Evolutionary conservation across 1,140 invertebrate genomes (phyloP).

Genomic region (Melanaphis sacchari): DNA sequence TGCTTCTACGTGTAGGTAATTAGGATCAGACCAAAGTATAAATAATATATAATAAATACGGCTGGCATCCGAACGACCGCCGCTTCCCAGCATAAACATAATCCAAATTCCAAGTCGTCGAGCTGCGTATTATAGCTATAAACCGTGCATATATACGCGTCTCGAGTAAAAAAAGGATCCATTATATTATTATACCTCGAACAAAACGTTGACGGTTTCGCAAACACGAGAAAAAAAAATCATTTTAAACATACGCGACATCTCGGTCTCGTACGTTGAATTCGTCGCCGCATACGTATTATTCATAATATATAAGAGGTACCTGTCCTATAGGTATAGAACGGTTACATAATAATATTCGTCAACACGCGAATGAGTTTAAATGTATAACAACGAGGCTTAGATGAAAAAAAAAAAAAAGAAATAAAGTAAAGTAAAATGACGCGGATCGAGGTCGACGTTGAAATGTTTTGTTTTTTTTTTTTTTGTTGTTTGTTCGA

Average conservation of each 20-base stretch:
- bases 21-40: neutral
- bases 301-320: neutral
- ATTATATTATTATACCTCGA: neutral
- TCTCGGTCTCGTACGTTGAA: neutral
- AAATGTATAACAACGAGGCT: neutral
- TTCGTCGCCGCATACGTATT: neutral
- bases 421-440: neutral
- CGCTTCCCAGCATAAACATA: neutral
- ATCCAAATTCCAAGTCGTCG: slow-evolving; percentile 22
- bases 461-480: neutral
- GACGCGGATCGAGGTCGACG: slow-evolving; percentile 10
- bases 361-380: slow-evolving; percentile 14
- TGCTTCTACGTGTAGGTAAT: neutral
- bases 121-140: neutral
- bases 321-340: neutral
- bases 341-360: slow-evolving; percentile 26
- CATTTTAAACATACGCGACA: neutral
- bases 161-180: neutral
- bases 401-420: neutral
- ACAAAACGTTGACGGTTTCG: neutral
- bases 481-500: neutral
- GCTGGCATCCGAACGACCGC: neutral
- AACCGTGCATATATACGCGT: neutral
- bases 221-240: neutral
- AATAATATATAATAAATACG: neutral